Percentiles rank a stretch among this genome's conserved stretches.
phyloP scores from a whole-genome alignment of 2,113 vertebrate genomes.

The Podilymbus podiceps region DNA sequence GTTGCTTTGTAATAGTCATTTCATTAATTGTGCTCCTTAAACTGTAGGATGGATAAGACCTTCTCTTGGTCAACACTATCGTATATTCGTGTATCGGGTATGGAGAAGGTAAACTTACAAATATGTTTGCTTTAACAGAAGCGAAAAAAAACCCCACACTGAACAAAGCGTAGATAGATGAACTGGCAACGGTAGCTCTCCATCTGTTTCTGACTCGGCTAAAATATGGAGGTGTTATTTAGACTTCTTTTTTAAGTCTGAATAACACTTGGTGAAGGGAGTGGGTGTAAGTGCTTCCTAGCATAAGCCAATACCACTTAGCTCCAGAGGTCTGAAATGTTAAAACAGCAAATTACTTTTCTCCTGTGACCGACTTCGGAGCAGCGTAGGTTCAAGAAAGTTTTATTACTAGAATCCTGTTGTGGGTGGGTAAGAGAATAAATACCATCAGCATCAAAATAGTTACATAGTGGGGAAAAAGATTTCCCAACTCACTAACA shows the following conservation, averaged over 20 bases:
- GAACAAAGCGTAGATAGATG: background rate
- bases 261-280: background rate
- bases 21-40: constrained; percentile 57
- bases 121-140: background rate
- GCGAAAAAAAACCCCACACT: background rate
- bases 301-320: background rate
- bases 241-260: background rate
- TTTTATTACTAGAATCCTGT: background rate
- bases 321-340: background rate
- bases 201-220: background rate
- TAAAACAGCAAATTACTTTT: background rate
- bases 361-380: background rate
- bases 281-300: background rate
- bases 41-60: background rate
- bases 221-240: background rate
- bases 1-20: constrained; percentile 33
- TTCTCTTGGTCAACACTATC: background rate
- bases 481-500: background rate
- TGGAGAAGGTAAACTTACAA: background rate
- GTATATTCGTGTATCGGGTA: background rate
- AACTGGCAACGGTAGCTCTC: background rate
- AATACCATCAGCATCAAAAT: background rate
- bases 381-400: background rate
- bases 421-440: background rate
- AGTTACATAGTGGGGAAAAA: background rate